Conservation (phyloP, 2,113 vertebrate species). For the Natator depressus region DNA sequence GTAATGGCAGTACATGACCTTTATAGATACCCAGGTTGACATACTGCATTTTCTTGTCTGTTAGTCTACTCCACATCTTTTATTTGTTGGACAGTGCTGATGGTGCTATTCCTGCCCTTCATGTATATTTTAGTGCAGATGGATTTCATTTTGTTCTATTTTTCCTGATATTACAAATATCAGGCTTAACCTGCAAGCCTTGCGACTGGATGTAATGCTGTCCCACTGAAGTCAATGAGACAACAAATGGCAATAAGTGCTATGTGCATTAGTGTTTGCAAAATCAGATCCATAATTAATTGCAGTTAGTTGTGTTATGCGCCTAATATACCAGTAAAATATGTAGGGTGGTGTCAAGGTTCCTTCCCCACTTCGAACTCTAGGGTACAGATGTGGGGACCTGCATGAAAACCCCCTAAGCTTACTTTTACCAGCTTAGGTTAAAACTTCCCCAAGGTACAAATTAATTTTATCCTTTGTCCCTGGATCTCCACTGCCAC, state of each 20-base stretch:
- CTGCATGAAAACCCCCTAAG: too few relatives aligned
- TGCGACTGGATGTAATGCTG: background rate
- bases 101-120: background rate
- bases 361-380: too few relatives aligned
- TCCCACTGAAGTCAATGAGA: background rate
- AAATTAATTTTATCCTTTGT: too few relatives aligned
- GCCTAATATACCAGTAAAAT: background rate
- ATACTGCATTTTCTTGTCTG: background rate
- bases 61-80: conserved; percentile 18
- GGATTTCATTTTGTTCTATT: conserved; percentile 17
- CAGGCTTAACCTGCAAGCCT: background rate
- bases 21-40: background rate
- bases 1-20: background rate
- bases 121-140: background rate
- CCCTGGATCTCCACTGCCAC: too few relatives aligned
- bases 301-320: background rate
- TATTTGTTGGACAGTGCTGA: conserved; percentile 44
- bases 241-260: background rate
- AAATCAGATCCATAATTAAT: background rate
- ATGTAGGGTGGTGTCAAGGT: background rate
- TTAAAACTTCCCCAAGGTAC: too few relatives aligned
- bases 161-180: background rate
- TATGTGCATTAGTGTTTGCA: background rate
- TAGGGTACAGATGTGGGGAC: too few relatives aligned
- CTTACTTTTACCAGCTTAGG: too few relatives aligned